These are phyloP conservation scores for Callopanchax toddi DNA, from an alignment of 2,113 vertebrate genomes.

Conservation along the genomic window DNA sequence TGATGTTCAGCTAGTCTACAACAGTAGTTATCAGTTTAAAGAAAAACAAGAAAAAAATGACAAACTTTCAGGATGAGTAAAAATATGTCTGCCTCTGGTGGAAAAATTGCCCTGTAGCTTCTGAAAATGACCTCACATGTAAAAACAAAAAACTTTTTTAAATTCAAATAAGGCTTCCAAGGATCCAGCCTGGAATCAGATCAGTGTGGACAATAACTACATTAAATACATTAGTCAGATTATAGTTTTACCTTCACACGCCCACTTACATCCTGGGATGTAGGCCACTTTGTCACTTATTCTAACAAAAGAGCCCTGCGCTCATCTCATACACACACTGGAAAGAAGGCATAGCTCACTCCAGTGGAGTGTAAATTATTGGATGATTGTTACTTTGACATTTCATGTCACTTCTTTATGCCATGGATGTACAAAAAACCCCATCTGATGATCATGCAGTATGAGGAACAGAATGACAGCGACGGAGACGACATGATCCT, in stretches of 20 bases:
- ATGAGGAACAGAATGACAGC: background rate
- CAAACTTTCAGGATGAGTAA: background rate
- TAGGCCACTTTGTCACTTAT: conserved; percentile 36
- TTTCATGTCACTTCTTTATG: background rate
- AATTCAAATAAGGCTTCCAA: conserved; percentile 67
- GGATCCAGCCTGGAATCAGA: conserved; percentile 72
- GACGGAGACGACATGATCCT: conserved; percentile 8
- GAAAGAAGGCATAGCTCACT: conserved; percentile 54
- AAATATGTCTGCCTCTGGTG: background rate
- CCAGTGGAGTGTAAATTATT: conserved; percentile 18
- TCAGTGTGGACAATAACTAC: conserved; percentile 7
- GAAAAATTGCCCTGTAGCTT: background rate
- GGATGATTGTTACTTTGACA: conserved; percentile 3
- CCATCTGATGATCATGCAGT: conserved; percentile 10
- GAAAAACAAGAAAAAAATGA: too few species aligned
- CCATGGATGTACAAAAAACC: background rate
- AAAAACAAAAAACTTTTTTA: conserved; percentile 8
- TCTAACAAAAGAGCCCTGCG: conserved; percentile 8
- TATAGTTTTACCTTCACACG: conserved; percentile 6
- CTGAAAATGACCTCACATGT: background rate
- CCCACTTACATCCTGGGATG: background rate
- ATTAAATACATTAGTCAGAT: conserved; percentile 11
- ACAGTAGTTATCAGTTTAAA: too few species aligned
- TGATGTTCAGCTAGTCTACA: conserved; percentile 11
- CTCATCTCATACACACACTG: conserved; percentile 21